phyloP scores from a whole-genome alignment of 2,888 invertebrate genomes.

The Cistogaster globosa region DNA sequence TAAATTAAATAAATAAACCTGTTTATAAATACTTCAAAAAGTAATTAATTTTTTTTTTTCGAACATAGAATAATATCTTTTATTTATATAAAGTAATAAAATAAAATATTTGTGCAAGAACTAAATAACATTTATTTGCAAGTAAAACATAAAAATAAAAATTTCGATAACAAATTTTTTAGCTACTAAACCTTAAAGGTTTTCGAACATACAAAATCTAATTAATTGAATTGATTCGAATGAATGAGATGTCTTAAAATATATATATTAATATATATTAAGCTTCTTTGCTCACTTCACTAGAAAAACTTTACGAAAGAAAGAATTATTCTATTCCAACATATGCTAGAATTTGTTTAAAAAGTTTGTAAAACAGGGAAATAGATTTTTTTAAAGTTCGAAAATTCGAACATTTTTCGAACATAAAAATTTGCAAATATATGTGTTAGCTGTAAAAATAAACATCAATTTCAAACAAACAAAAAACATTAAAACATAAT shows the following conservation, averaged over 20 bases:
- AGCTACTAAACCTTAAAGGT: neutral
- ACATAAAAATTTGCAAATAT: neutral
- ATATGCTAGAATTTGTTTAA: too few relatives aligned
- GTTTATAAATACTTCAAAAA: neutral
- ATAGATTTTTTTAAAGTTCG: neutral
- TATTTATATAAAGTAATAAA: neutral
- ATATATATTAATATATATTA: too few relatives aligned
- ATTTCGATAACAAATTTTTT: neutral
- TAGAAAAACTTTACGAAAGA: too few relatives aligned
- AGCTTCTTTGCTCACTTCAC: too few relatives aligned
- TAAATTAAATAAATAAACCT: too few relatives aligned
- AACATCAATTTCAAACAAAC: too few relatives aligned
- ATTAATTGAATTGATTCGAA: too few relatives aligned
- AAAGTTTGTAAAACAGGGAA: neutral
- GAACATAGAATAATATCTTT: slow-evolving; percentile 17
- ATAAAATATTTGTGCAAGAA: neutral
- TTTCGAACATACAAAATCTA: neutral
- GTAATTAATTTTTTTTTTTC: slow-evolving; percentile 18
- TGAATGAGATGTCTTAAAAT: too few relatives aligned
- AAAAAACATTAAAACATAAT: too few relatives aligned
- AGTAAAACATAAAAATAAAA: neutral
- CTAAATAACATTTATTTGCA: neutral
- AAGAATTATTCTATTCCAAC: too few relatives aligned
- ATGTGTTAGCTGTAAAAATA: too few relatives aligned
- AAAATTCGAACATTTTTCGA: neutral